A percentile compares a stretch with the other conserved stretches of the same genome.
phyloP scores from a whole-genome alignment of 2,113 vertebrate species.

The Pituophis catenifer region DNA sequence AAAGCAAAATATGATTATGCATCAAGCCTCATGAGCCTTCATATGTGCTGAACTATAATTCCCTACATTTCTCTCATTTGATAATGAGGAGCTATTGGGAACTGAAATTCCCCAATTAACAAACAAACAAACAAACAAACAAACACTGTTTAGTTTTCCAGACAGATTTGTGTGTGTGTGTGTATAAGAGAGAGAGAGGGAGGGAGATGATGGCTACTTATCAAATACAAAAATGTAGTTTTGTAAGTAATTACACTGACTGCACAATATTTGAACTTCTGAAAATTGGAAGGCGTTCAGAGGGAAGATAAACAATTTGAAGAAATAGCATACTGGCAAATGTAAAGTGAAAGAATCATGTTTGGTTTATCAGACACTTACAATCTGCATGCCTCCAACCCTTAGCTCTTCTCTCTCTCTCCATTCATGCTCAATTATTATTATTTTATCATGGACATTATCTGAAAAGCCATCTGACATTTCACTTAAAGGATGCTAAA shows the following conservation, averaged over 20 bases:
- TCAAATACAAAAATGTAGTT: not conserved
- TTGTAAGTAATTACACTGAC: not conserved
- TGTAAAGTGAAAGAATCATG: not conserved
- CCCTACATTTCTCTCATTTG: not conserved
- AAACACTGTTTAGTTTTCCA: not conserved
- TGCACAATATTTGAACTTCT: not conserved
- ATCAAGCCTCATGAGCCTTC: not conserved
- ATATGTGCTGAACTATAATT: not conserved
- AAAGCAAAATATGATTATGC: not conserved
- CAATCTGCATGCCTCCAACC: not conserved
- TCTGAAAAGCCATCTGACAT: conserved; percentile 6
- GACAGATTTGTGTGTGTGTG: too few species aligned
- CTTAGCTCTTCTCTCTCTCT: not conserved
- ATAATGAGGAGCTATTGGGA: not conserved
- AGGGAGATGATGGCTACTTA: not conserved
- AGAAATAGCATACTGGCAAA: not conserved
- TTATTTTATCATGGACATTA: conserved; percentile 18
- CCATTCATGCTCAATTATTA: not conserved
- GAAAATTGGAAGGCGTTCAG: not conserved
- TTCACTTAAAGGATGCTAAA: conserved; percentile 4
- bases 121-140: too few species aligned
- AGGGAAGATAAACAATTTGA: not conserved
- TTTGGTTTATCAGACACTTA: not conserved
- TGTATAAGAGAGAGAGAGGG: too few species aligned
- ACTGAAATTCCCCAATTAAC: not conserved